Conservation (phyloP, 23 tunicate genomes). For the Phallusia fumigata region DNA sequence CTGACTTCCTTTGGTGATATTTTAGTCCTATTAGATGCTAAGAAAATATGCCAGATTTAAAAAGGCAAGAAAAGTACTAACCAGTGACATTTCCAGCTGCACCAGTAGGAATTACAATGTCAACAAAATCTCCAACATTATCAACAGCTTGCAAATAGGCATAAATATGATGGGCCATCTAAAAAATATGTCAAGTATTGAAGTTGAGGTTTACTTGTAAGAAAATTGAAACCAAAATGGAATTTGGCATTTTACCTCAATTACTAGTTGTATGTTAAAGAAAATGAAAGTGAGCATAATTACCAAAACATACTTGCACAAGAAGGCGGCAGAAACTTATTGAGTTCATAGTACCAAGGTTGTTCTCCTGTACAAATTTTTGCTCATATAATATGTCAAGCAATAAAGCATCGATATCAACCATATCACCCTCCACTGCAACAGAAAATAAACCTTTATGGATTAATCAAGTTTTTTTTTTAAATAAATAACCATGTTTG, state of each 20-base stretch:
- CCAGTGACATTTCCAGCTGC: conserved; percentile 82
- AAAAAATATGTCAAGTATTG: not conserved
- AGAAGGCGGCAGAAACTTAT: conserved; percentile 80
- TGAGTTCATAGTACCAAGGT: conserved; percentile 73
- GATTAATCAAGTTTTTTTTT: no score
- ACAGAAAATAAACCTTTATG: no score
- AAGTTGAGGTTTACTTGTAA: no score
- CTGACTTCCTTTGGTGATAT: no score
- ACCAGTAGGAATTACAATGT: conserved; percentile 68
- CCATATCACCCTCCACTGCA: not conserved
- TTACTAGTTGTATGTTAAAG: no score
- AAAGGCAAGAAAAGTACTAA: not conserved
- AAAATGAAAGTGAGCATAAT: no score
- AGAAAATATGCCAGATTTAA: no score
- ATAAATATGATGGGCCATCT: conserved; percentile 80
- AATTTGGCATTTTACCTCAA: no score
- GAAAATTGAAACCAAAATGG: no score
- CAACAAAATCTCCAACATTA: conserved; percentile 51
- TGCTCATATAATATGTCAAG: conserved; percentile 13
- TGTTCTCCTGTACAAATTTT: conserved; percentile 32
- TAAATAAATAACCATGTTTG: no score
- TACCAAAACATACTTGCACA: conserved; percentile 39
- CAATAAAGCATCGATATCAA: not conserved
- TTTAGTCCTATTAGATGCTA: no score
- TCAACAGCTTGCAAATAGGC: conserved; percentile 51